Evolutionary conservation across 2,797 vertebrate species (phyloP), one percentile per base, ranked within the genome.

Genomic region (Ataeniobius toweri): DNA sequence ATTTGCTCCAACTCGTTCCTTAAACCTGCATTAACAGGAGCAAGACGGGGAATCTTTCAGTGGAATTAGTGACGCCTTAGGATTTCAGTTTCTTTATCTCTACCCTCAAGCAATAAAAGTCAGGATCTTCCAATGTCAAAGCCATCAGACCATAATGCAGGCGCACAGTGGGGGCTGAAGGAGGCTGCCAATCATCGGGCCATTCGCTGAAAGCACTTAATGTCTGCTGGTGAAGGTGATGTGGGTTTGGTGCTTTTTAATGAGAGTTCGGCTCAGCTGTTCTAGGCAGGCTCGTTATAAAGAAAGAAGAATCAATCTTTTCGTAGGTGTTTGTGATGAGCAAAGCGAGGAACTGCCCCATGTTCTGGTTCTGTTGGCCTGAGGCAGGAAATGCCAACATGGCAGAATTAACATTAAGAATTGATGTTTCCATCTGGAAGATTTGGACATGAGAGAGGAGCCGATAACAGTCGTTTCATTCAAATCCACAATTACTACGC

Each of bases 371-470:
- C 41, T 79, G 51, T 77, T 53, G 20, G 46, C 80, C 78, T 13
- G 16, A 67, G 16, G 61, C 41, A 77, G 63, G 58, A 58, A 78
- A 16, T 44, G 78, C 74, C 80, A 85, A 78, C 70, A 73, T 74
- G 87, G 84, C 89, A 89, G 86, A 89, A 88, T 79, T 85, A 86
- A 78, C 83, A 95, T 94, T 90, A 94, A 94, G 80, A 91, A 92
- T 93, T 93, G 80, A 95, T 92, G 84, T 87, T 84, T 78, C 89
- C 89, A 88, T 91, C 89, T 90, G 85, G 71, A 85, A 59, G 56
- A 63, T 41, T 26, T 22, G 28, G 56, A 48, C 59, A 72, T 53
- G 48, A 61, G 74, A 80, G 36, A 41, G 75, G 55, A 73, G 13
- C 20, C 44, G 77, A 55, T 24, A 28, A 78, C 75, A 85, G 79